Conservation (phyloP, 2,888 invertebrate species). For the Philonicus albiceps region DNA sequence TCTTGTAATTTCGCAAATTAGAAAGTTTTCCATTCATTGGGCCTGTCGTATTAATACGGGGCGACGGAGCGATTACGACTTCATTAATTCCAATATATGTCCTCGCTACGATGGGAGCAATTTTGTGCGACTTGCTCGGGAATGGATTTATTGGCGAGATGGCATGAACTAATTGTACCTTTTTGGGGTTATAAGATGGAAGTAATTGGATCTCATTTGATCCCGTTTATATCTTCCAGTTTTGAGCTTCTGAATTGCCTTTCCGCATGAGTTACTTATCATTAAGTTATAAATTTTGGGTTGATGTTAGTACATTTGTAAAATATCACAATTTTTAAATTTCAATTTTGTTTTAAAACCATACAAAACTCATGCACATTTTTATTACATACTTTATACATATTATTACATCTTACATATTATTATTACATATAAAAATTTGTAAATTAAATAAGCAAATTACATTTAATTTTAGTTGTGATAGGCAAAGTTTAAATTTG, state of each 20-base stretch:
- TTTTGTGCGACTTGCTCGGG: not conserved
- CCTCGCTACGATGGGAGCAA: not conserved
- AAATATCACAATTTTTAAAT: too few relatives aligned
- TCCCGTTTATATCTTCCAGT: not conserved
- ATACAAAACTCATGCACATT: too few relatives aligned
- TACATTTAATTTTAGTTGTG: not conserved
- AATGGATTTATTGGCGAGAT: not conserved
- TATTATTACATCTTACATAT: too few relatives aligned
- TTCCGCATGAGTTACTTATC: not conserved
- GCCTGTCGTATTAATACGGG: not conserved
- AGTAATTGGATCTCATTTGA: not conserved
- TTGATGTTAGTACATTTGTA: too few relatives aligned
- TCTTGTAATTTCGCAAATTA: constrained; percentile 6
- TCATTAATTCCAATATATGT: not conserved
- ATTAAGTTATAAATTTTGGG: not conserved
- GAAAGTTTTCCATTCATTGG: not conserved
- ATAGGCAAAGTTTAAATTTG: not conserved
- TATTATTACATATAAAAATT: too few relatives aligned
- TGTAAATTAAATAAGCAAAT: too few relatives aligned
- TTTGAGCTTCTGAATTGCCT: not conserved
- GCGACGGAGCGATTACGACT: not conserved
- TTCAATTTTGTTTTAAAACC: too few relatives aligned
- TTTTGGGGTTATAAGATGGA: not conserved
- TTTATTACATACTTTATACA: too few relatives aligned
- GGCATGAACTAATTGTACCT: not conserved